Percentiles rank a stretch among this genome's conserved stretches.
phyloP scores from a whole-genome alignment of 92 coral and sea anemone species.

The Epizoanthus stellaris region DNA sequence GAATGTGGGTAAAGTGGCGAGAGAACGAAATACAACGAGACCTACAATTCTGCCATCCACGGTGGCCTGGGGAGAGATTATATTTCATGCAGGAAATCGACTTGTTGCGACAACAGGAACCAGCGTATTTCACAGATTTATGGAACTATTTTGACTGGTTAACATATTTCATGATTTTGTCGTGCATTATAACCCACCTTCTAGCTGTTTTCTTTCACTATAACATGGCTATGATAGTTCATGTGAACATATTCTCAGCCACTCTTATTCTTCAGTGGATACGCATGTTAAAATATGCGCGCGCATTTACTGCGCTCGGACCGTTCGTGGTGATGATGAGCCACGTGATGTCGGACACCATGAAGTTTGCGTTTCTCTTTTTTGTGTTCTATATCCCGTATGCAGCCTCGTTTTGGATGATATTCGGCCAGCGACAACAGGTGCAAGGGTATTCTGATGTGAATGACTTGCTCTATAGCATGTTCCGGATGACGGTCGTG shows the following conservation, averaged over 20 bases:
- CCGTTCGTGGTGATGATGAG: constrained; percentile 97
- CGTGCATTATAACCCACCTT: constrained; percentile 73
- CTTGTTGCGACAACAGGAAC: constrained; percentile 70
- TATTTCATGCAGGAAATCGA: constrained; percentile 93
- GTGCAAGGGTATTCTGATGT: constrained; percentile 80
- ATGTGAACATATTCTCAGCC: constrained; percentile 75
- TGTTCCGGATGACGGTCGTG: constrained; percentile 97
- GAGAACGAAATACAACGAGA: constrained; percentile 84
- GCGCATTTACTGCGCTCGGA: constrained; percentile 90
- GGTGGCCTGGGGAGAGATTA: constrained; percentile 98
- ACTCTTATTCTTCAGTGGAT: constrained; percentile 87
- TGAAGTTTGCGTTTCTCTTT: constrained; percentile 87
- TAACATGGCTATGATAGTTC: constrained; percentile 50
- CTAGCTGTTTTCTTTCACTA: constrained; percentile 63
- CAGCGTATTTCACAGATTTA: constrained; percentile 85
- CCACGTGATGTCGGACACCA: constrained; percentile 82
- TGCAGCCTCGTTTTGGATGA: constrained; percentile 99
- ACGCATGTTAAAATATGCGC: constrained; percentile 89
- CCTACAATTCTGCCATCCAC: constrained; percentile 90
- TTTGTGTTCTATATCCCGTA: constrained; percentile 91
- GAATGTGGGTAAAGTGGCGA: constrained; percentile 89
- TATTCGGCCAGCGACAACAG: constrained; percentile 72
- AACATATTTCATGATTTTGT: constrained; percentile 70
- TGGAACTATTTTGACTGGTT: constrained; percentile 98
- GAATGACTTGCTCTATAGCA: constrained; percentile 79